phyloP scores from a whole-genome alignment of 2,888 invertebrate genomes.

The Acrocyrtus sp. region DNA sequence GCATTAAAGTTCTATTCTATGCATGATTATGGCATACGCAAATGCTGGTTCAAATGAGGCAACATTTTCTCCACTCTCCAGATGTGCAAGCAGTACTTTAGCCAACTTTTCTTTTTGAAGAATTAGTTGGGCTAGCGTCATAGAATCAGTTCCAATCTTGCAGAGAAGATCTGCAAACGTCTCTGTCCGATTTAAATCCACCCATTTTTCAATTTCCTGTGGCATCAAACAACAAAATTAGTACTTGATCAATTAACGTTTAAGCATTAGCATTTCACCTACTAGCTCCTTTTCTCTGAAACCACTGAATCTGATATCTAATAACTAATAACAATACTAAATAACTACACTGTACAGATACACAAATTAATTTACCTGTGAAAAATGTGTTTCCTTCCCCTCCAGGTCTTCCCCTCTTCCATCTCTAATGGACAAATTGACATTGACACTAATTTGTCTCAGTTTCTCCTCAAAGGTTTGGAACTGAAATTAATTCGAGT shows the following conservation, averaged over 20 bases:
- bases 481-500: conserved; percentile 72
- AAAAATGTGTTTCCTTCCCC: conserved; percentile 80
- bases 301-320: too few species aligned
- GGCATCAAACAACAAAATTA: neutral
- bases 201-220: conserved; percentile 88
- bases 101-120: conserved; percentile 82
- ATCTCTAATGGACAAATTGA: conserved; percentile 85
- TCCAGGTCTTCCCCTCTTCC: conserved; percentile 73
- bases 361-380: conserved; percentile 64
- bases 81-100: conserved; percentile 76
- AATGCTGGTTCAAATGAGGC: conserved; percentile 55
- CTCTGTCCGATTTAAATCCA: conserved; percentile 85
- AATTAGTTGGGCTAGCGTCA: conserved; percentile 84
- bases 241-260: too few species aligned
- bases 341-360: neutral
- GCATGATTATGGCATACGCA: conserved; percentile 42
- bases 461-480: conserved; percentile 89
- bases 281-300: too few species aligned
- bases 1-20: conserved; percentile 3
- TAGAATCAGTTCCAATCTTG: conserved; percentile 78
- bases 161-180: conserved; percentile 81
- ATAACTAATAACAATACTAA: conserved; percentile 5
- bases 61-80: conserved; percentile 66
- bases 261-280: too few species aligned
- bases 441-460: conserved; percentile 85